Conservation (phyloP, 2,113 vertebrate species). For the Anas platyrhynchos region DNA sequence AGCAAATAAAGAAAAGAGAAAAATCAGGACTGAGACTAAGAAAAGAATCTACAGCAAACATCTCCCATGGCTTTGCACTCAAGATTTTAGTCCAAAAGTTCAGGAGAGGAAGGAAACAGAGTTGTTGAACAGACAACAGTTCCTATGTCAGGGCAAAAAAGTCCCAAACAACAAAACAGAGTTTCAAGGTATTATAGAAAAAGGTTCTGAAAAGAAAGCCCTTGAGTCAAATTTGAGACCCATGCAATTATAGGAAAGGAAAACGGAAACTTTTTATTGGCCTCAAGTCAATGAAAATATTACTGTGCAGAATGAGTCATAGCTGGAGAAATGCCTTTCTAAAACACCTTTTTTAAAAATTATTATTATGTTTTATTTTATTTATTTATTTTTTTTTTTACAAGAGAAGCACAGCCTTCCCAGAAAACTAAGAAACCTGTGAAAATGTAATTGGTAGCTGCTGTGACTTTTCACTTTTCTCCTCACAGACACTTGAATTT, state of each 20-base stretch:
- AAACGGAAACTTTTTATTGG: background rate
- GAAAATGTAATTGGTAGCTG: background rate
- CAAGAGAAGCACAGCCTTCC: background rate
- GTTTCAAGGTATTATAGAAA: background rate
- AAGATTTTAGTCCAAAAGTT: background rate
- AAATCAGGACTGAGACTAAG: background rate
- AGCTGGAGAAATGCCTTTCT: background rate
- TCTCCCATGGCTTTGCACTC: rapidly evolving
- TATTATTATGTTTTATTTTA: background rate
- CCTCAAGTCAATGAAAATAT: background rate
- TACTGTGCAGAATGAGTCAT: background rate
- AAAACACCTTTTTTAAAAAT: background rate
- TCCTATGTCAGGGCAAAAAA: background rate
- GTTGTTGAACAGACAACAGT: background rate
- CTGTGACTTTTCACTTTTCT: background rate
- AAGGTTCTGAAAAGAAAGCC: background rate
- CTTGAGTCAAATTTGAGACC: background rate
- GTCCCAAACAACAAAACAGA: rapidly evolving
- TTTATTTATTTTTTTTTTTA: background rate
- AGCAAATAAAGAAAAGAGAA: background rate
- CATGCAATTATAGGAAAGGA: background rate
- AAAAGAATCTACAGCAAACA: background rate
- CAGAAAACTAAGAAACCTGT: background rate
- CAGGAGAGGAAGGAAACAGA: background rate
- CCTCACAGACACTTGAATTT: background rate